These are phyloP conservation scores for Paralichthys olivaceus DNA, from an alignment of 2,113 vertebrate species.

Conservation along the genomic window DNA sequence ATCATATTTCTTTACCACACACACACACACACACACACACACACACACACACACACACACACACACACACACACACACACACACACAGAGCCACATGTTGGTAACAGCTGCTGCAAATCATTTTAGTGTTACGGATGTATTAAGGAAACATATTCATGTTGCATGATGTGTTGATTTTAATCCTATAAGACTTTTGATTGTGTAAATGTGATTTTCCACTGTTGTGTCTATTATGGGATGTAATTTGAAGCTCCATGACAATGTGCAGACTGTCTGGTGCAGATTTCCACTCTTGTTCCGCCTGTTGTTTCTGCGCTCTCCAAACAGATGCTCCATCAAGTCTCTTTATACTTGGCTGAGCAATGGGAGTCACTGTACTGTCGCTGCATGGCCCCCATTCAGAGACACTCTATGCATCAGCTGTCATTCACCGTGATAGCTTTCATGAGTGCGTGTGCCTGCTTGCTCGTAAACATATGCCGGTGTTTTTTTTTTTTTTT, in stretches of 20 bases:
- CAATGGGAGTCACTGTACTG: constrained; percentile 55
- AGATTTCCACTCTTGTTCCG: constrained; percentile 70
- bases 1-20: constrained; percentile 20
- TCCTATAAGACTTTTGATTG: constrained; percentile 39
- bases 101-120: constrained; percentile 30
- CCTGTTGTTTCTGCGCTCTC: constrained; percentile 68
- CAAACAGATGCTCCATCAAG: constrained; percentile 79
- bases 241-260: constrained; percentile 60
- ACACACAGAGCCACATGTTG: background rate
- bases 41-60: background rate
- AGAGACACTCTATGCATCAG: constrained; percentile 47
- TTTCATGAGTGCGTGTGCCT: constrained; percentile 27
- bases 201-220: constrained; percentile 54
- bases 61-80: background rate
- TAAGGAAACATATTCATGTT: constrained; percentile 20
- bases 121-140: constrained; percentile 21
- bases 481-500: constrained; percentile 7
- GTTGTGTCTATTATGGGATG: constrained; percentile 57
- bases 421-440: constrained; percentile 54
- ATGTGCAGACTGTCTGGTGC: constrained; percentile 56
- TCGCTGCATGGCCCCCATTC: constrained; percentile 55
- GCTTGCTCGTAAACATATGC: constrained; percentile 37
- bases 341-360: constrained; percentile 73
- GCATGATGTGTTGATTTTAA: constrained; percentile 43
- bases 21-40: background rate